Evolutionary conservation across 2,797 vertebrate species (phyloP).

Genomic region (Eptatretus atami): DNA sequence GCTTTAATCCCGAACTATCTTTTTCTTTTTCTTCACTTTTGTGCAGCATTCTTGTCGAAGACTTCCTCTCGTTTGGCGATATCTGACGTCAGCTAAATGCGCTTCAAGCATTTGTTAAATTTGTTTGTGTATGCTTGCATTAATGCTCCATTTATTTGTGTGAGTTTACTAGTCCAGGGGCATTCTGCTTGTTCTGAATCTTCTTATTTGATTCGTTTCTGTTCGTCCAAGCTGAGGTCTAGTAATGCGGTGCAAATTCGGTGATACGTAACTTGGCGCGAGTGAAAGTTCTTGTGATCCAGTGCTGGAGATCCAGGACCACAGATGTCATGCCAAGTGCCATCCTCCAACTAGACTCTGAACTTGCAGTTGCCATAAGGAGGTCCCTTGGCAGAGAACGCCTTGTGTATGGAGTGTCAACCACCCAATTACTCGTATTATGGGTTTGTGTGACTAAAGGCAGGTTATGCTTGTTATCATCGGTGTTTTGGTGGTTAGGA

Average conservation of each 20-base stretch:
- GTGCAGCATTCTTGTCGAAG: conserved; percentile 1
- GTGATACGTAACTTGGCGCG: conserved; percentile 1
- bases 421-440: no score
- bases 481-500: no score
- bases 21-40: not conserved
- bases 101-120: no score
- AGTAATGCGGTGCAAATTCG: not conserved
- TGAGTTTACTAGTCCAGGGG: not conserved
- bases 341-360: no score
- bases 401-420: no score
- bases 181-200: not conserved
- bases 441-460: no score
- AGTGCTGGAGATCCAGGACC: conserved; percentile 1
- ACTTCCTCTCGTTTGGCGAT: not conserved
- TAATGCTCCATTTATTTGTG: not conserved
- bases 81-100: no score
- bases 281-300: conserved; percentile 2
- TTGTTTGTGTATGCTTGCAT: no score
- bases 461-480: no score
- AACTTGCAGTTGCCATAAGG: no score
- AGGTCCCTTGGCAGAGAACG: no score
- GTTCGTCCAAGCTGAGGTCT: not conserved
- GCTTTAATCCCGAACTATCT: no score
- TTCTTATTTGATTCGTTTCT: not conserved
- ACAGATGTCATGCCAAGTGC: not conserved